Base-by-base conservation (phyloP, 2,888 invertebrate genomes). In the Junonia oenone region DNA sequence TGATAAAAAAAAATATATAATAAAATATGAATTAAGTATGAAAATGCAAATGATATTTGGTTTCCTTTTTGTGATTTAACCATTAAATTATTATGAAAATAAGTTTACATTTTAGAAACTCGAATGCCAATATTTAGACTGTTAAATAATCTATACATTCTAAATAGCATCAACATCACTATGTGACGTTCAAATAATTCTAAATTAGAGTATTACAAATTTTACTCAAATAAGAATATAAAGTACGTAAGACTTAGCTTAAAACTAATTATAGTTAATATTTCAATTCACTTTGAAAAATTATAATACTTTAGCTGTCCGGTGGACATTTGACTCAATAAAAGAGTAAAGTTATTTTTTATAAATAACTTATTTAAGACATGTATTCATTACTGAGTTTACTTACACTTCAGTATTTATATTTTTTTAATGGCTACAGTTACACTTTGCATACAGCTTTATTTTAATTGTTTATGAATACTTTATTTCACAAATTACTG, bases 241-340 rank as follows among this genome's bases (percentile, higher is more conserved):
- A 22, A 43, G 17, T 22, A 43, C 43, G n/a, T 26, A 22, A 17
- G 4, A 38, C 17, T 38, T 17, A 38, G 3, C 2, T n/a, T 43
- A 22, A 14, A 13, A 43, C 11, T 22, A 22, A 22, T 26, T 19
- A n/a, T 43, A 22, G 13, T 43, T 26, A 43, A 26, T 13, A 43
- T 43, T 43, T 13, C 40, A 40, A 31, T 29, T 40, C 17, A 8
- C 38, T 19, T 38, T 38, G 38, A 38, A 38, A 15, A 38, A 38
- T 38, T 47, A 46, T 60, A 63, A 63, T 58, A 61, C 61, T 63
- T 52, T 56, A 37, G 40, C 48, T 51, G 61, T 50, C 56, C 54
- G 5, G 31, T 22, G 6, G 2, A 51, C 58, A 59, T 45, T 33
- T 33, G 22, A 22, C 22, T 22, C 22, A 5, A 22, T 22, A 3